Percentiles rank a stretch among this genome's conserved stretches.
These are phyloP conservation scores for Saimiri boliviensis DNA, from an alignment of 2,113 vertebrate species.

Conservation along the genomic window DNA sequence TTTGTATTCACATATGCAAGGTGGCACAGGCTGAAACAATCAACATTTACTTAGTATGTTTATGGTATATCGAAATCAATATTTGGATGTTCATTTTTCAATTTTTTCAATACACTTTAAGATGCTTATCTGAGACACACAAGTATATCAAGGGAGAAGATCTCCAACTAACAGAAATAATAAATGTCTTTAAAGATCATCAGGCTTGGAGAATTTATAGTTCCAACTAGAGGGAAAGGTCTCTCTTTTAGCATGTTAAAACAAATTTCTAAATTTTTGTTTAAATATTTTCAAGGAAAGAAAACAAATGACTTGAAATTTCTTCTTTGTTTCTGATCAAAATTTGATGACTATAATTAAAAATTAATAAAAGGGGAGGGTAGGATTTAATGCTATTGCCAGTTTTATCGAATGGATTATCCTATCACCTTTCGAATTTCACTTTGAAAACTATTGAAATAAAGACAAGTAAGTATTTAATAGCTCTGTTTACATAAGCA, in stretches of 20 bases:
- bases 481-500: conserved; percentile 28
- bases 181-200: not conserved
- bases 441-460: not conserved
- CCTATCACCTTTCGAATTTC: not conserved
- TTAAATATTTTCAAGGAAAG: not conserved
- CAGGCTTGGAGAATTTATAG: not conserved
- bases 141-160: not conserved
- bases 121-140: not conserved
- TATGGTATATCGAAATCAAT: not conserved
- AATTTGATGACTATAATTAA: not conserved
- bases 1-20: not conserved
- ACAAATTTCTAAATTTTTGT: not conserved
- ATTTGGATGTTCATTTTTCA: not conserved
- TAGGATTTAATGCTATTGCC: not conserved
- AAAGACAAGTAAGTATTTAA: conserved; percentile 26
- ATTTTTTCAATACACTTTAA: not conserved
- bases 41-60: not conserved
- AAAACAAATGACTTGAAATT: not conserved
- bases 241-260: not conserved
- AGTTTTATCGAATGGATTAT: conserved; percentile 21
- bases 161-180: not conserved
- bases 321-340: conserved; percentile 17
- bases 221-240: not conserved
- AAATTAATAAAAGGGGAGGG: not conserved
- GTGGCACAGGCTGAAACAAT: not conserved